phyloP scores from a whole-genome alignment of 2,888 invertebrate genomes.

The Cryptocheilus praepositus region DNA sequence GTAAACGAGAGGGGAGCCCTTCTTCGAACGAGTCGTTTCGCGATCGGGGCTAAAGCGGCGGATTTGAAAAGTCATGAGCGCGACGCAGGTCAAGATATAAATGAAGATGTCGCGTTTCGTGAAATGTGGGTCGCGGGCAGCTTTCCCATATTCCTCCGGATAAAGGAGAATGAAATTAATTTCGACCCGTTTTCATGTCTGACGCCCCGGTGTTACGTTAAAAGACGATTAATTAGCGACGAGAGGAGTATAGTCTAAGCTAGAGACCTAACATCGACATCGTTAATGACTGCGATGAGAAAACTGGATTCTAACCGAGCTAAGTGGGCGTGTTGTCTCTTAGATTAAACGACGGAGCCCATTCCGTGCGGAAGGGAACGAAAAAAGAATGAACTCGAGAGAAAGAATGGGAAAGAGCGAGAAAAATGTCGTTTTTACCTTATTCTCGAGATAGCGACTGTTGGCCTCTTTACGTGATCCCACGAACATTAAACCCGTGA shows the following conservation, averaged over 20 bases:
- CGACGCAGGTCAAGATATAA: no score
- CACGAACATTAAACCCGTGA: slow-evolving; percentile 42
- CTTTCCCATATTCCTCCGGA: no score
- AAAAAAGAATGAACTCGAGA: slow-evolving; percentile 12
- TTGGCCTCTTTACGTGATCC: slow-evolving; percentile 43
- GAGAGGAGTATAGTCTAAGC: not conserved
- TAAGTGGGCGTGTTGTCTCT: slow-evolving; percentile 49
- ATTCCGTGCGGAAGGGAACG: slow-evolving; percentile 7
- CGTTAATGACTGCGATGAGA: no score
- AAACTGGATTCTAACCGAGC: slow-evolving; percentile 25
- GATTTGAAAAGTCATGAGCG: no score
- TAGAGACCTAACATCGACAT: no score
- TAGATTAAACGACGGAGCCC: slow-evolving; percentile 37
- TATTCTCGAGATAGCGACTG: slow-evolving; percentile 46
- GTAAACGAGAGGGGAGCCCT: no score
- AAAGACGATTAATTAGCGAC: slow-evolving; percentile 7
- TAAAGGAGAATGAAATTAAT: no score
- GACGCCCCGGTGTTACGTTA: not conserved
- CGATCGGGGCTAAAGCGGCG: no score
- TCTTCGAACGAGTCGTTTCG: no score
- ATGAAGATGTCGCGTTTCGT: no score
- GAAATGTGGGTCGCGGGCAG: no score
- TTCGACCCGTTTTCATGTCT: not conserved
- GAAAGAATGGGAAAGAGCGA: slow-evolving; percentile 6
- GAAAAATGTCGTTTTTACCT: slow-evolving; percentile 9